A percentile compares a stretch with the other conserved stretches of the same genome.
These are phyloP conservation scores for Hemitrygon akajei DNA, from an alignment of 2,797 vertebrate species.

Conservation along the genomic window DNA sequence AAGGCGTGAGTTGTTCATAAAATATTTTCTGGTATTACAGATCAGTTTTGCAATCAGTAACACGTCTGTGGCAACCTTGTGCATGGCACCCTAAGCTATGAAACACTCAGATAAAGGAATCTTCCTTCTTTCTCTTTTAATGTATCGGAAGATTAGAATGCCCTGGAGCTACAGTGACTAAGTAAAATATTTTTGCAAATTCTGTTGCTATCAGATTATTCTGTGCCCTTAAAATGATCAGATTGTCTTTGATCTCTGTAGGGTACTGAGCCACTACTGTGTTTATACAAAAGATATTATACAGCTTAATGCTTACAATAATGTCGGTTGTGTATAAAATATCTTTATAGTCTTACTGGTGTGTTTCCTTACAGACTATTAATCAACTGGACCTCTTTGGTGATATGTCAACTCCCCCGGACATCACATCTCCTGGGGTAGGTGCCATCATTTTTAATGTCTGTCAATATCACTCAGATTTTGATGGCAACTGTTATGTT, in stretches of 20 bases:
- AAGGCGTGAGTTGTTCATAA: too few species aligned
- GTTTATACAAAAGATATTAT: background rate
- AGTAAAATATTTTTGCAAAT: too few species aligned
- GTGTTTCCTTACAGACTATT: constrained; percentile 78
- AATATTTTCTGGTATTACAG: too few species aligned
- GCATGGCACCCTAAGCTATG: too few species aligned
- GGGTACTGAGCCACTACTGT: background rate
- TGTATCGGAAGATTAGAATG: too few species aligned
- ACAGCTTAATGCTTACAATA: background rate
- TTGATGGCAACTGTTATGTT: background rate
- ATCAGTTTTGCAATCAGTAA: too few species aligned
- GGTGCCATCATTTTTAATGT: constrained; percentile 52
- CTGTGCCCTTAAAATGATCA: background rate
- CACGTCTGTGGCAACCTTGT: too few species aligned
- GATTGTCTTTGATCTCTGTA: background rate
- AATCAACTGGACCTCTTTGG: constrained; percentile 98
- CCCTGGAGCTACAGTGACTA: too few species aligned
- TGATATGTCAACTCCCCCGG: constrained; percentile 98
- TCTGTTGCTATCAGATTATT: background rate
- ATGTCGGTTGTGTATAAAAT: background rate
- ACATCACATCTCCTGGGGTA: constrained; percentile 96
- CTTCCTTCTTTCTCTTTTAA: too few species aligned
- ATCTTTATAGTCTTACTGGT: background rate
- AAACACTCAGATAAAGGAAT: too few species aligned
- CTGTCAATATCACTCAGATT: background rate